Base-by-base conservation (phyloP, 2,888 invertebrate species). In the Ennomos quercinarius region DNA sequence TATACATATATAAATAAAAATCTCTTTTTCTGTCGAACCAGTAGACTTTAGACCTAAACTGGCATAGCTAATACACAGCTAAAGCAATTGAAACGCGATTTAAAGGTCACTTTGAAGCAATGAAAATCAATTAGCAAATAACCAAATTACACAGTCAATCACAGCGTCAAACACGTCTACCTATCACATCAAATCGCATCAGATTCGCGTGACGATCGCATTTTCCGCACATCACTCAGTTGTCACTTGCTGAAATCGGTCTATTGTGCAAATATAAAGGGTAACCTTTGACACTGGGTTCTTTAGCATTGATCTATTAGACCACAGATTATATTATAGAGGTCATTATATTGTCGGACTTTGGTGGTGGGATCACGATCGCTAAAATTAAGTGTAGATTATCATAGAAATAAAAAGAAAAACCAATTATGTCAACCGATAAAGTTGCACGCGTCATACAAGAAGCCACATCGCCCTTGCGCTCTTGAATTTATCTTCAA, bases 171-270 rank as follows among this genome's bases (percentile, higher is more conserved):
- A 46, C 57, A 17, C 39, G 50, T 49, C 48, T 17, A n/a, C 35
- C 34, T 36, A 27, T 49, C 47, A 27, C 54, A 48, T 40, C 47
- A 11, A 47, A 48, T 40, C 39, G 46, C 42, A 49, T 54, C 57
- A 34, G 45, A 52, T 41, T 37, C 39, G 27, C 69, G 70, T 67
- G 67, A 63, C 56, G 62, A 53, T 59, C 67, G 41, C 52, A 62
- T 70, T 68, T 71, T 69, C 66, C 67, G 70, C 62, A 34, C 68
- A 67, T 73, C 73, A 72, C 60, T 73, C 70, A 67, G 48, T 46
- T 67, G 72, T 72, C 73, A 69, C 44, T 44, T 11, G 55, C 45
- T 51, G 54, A 50, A 59, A 46, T 54, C 45, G 57, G 47, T 41
- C 57, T 49, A 66, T 66, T 70, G 68, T 66, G 69, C 66, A 64